Evolutionary conservation across 1,140 invertebrate genomes (phyloP).

Genomic region (Argopecten irradians): DNA sequence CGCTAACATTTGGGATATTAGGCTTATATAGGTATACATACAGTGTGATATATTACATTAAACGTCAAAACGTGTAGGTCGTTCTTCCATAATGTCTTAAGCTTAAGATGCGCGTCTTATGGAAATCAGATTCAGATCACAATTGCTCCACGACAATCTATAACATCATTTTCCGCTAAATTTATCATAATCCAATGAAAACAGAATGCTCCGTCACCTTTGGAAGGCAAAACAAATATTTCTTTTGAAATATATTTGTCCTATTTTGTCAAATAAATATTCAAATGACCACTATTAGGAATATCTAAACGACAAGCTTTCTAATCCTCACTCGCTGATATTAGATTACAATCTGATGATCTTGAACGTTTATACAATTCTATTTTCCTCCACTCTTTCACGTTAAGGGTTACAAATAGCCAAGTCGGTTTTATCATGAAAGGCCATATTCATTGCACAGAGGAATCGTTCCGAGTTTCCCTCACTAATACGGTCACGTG

Average conservation of each 20-base stretch:
- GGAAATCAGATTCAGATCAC: not conserved
- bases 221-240: constrained; percentile 1
- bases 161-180: constrained; percentile 10
- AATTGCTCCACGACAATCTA: not conserved
- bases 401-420: constrained; percentile 9
- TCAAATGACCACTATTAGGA: not conserved
- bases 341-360: not conserved
- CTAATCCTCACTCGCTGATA: not conserved
- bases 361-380: not conserved
- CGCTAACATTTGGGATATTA: not conserved
- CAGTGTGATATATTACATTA: not conserved
- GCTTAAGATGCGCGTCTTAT: not conserved
- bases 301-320: not conserved
- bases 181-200: constrained; percentile 12
- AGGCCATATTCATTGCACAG: not conserved
- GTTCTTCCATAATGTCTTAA: not conserved
- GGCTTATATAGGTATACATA: not conserved
- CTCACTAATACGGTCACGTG: not conserved
- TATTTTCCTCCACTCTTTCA: not conserved
- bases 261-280: constrained; percentile 23
- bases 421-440: not conserved
- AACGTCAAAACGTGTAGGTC: not conserved
- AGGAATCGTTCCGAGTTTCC: not conserved
- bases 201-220: not conserved
- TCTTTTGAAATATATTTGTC: constrained; percentile 23